Evolutionary conservation across 2,888 invertebrate species (phyloP).

Genomic region (Lissocephala sabroskyi): DNA sequence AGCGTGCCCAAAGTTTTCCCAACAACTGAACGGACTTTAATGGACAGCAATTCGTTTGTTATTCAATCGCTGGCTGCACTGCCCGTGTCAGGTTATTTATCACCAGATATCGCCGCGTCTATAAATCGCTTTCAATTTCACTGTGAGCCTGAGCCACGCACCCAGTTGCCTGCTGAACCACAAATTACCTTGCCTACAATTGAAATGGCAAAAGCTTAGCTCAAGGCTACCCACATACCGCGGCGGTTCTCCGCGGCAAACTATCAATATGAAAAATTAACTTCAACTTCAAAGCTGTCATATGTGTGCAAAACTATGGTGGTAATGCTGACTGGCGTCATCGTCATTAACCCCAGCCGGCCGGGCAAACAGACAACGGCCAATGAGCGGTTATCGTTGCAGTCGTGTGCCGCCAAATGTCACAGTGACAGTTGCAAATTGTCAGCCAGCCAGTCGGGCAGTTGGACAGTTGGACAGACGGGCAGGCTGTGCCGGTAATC

Average conservation of each 20-base stretch:
- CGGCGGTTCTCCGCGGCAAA: conserved; percentile 3
- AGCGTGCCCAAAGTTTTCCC: too few species aligned
- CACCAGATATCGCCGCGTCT: too few species aligned
- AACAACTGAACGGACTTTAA: neutral
- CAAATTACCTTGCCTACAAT: too few species aligned
- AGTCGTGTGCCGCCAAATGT: conserved; percentile 41
- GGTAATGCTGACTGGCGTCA: neutral
- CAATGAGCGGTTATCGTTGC: too few species aligned
- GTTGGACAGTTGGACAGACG: neutral
- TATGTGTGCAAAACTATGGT: conserved; percentile 11
- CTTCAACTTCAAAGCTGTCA: conserved; percentile 32
- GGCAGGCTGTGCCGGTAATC: too few species aligned
- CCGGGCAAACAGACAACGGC: too few species aligned
- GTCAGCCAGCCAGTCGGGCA: conserved; percentile 28
- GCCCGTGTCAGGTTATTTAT: too few species aligned
- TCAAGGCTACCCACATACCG: conserved; percentile 36
- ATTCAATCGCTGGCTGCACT: conserved; percentile 4
- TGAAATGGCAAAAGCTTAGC: conserved; percentile 4
- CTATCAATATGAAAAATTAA: conserved; percentile 29
- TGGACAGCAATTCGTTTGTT: conserved; percentile 19
- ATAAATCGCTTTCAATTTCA: too few species aligned
- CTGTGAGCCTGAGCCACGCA: too few species aligned
- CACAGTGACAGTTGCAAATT: conserved; percentile 63
- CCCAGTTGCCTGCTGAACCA: too few species aligned
- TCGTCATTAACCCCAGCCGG: neutral